phyloP scores from a whole-genome alignment of 2,888 invertebrate species.

The Clistopyga incitator region DNA sequence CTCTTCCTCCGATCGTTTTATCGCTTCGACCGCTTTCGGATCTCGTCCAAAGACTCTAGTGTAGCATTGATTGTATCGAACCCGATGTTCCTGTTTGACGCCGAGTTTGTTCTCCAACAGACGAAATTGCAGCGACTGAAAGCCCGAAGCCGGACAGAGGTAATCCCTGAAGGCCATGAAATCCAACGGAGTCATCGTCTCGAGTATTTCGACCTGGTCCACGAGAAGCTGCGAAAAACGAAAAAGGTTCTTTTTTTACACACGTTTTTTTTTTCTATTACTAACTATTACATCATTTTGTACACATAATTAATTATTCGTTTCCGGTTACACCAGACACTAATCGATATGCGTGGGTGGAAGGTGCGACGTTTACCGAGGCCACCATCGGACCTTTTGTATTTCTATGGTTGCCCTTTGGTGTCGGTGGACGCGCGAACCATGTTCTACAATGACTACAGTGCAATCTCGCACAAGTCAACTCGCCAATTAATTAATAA shows the following conservation, averaged over 20 bases:
- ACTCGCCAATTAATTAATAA: not conserved
- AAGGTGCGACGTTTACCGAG: constrained; percentile 4
- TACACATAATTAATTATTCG: constrained; percentile 3
- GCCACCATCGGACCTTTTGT: constrained; percentile 69
- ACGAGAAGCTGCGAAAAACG: constrained; percentile 90
- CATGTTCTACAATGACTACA: not conserved
- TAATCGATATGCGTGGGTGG: constrained; percentile 14
- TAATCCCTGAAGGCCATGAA: constrained; percentile 99
- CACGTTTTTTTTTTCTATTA: constrained; percentile 1
- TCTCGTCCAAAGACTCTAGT: constrained; percentile 93
- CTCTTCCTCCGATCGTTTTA: constrained; percentile 90
- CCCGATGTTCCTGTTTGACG: constrained; percentile 92
- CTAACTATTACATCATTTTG: not conserved
- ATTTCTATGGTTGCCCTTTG: constrained; percentile 77
- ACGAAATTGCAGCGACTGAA: constrained; percentile 98
- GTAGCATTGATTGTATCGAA: constrained; percentile 97
- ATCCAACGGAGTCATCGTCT: constrained; percentile 99
- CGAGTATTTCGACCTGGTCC: constrained; percentile 98
- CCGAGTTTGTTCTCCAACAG: constrained; percentile 97
- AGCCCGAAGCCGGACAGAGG: constrained; percentile 97
- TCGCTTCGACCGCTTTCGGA: constrained; percentile 86
- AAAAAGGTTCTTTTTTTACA: not conserved
- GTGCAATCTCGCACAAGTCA: not conserved
- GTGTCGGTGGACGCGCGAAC: constrained; percentile 31
- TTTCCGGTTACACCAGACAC: constrained; percentile 16